Conservation (phyloP, 2,113 vertebrate species). For the Thamnophis sirtalis region DNA sequence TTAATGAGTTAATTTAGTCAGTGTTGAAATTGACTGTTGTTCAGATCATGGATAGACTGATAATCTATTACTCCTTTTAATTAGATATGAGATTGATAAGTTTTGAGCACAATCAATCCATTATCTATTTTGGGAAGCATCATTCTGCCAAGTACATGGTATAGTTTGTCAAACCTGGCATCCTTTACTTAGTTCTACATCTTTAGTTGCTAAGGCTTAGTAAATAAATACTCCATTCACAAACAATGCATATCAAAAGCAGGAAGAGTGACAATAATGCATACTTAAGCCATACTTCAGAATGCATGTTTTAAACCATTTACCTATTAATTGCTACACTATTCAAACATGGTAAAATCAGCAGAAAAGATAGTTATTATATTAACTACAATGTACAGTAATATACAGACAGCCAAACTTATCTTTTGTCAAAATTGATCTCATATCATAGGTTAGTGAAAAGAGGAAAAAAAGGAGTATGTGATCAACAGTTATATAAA, state of each 20-base stretch:
- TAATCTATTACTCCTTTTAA: constrained; percentile 2
- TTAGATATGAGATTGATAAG: constrained; percentile 7
- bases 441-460: neutral
- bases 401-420: neutral
- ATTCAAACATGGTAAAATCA: neutral
- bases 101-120: constrained; percentile 28
- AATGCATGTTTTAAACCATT: neutral
- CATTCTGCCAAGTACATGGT: constrained; percentile 1
- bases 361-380: neutral
- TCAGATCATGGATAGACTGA: neutral
- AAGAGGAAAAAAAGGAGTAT: neutral
- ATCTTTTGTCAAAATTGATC: neutral
- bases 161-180: constrained; percentile 20
- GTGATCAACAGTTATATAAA: neutral
- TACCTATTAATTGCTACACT: neutral
- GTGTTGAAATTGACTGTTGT: neutral
- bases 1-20: neutral
- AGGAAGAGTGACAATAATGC: neutral
- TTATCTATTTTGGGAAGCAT: constrained; percentile 41
- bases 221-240: neutral
- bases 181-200: constrained; percentile 1
- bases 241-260: neutral
- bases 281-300: neutral
- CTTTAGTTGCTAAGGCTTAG: neutral
- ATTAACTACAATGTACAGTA: neutral